phyloP scores from a whole-genome alignment of 2,888 invertebrate species.

The Iselma pallidipennis region DNA sequence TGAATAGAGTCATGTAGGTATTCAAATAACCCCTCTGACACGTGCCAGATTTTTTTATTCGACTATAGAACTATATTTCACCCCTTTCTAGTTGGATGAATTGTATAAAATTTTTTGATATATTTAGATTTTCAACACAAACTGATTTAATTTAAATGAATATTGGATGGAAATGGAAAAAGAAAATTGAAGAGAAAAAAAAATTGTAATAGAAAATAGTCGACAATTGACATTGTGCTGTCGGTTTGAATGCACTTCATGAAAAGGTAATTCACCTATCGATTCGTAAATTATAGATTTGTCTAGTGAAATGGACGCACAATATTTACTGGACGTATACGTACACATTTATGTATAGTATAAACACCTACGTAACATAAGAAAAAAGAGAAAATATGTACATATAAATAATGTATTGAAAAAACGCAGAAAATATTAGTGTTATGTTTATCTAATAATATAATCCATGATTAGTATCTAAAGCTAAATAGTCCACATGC shows the following conservation, averaged over 20 bases:
- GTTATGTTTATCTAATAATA: background rate
- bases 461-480: background rate
- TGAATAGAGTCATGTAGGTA: background rate
- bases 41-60: conserved; percentile 25
- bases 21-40: conserved; percentile 8
- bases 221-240: too few relatives aligned
- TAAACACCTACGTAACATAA: background rate
- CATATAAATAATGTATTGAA: too few relatives aligned
- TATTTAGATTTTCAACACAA: background rate
- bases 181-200: too few relatives aligned
- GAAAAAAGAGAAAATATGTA: background rate
- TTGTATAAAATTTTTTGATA: background rate
- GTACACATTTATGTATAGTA: too few relatives aligned
- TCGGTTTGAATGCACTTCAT: background rate
- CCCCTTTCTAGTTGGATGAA: background rate
- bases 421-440: background rate
- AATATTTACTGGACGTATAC: too few relatives aligned
- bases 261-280: background rate
- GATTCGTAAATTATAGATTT: background rate
- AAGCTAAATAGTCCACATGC: conserved; percentile 4
- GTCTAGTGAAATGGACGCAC: background rate
- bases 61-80: background rate
- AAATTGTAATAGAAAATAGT: too few relatives aligned
- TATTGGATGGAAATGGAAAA: too few relatives aligned
- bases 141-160: too few relatives aligned